phyloP scores from a whole-genome alignment of 53 echinoderm and acorn worm genomes.

The Apostichopus leukothele region DNA sequence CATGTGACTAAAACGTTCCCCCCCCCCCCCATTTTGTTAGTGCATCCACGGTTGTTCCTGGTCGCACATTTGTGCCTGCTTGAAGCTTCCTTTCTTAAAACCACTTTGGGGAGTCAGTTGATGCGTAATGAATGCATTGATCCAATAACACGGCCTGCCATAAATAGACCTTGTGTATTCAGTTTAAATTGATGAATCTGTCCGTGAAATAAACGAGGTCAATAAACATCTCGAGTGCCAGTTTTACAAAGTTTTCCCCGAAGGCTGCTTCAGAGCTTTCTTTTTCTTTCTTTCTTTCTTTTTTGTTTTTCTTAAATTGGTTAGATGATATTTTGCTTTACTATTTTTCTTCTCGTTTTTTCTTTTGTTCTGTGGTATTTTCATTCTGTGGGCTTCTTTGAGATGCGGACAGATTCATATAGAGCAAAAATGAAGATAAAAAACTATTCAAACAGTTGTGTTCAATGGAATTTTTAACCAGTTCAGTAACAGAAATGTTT shows the following conservation, averaged over 20 bases:
- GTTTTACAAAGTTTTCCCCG: background rate
- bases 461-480: no score
- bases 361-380: background rate
- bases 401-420: no score
- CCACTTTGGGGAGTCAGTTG: background rate
- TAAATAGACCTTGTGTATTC: background rate
- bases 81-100: background rate
- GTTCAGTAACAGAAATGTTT: no score
- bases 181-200: background rate
- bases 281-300: background rate
- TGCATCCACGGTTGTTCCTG: background rate
- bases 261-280: background rate
- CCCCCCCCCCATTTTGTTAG: background rate
- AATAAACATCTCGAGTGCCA: background rate
- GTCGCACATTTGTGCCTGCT: background rate
- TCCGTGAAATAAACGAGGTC: conserved; percentile 1
- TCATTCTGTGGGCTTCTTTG: no score
- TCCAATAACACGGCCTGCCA: background rate
- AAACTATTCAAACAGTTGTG: no score
- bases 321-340: no score
- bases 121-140: conserved; percentile 16
- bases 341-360: background rate
- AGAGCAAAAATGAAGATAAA: no score
- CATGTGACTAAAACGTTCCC: no score
- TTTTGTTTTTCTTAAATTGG: background rate